These are phyloP conservation scores for Callopanchax toddi DNA, from an alignment of 2,113 vertebrate species.

Conservation along the genomic window DNA sequence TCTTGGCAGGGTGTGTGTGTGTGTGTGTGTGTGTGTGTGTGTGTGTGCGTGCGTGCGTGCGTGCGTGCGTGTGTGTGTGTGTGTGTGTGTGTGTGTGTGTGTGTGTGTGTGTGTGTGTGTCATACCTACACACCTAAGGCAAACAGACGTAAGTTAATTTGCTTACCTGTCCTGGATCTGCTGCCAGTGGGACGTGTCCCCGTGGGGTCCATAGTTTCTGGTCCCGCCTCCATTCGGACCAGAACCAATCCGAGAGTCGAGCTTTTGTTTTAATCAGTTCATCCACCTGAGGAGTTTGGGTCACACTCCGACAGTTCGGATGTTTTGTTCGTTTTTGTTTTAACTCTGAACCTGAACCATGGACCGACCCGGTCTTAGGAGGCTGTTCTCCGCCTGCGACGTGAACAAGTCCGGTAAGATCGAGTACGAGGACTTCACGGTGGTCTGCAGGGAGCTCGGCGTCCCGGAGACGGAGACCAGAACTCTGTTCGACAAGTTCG, in stretches of 20 bases:
- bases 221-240: slow-evolving; percentile 22
- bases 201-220: background rate
- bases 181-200: slow-evolving; percentile 2
- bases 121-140: slow-evolving; percentile 55
- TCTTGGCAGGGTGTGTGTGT: slow-evolving; percentile 16
- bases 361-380: slow-evolving; percentile 64
- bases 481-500: slow-evolving; percentile 78
- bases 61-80: slow-evolving; percentile 9
- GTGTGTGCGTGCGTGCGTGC: too few species aligned
- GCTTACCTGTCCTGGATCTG: slow-evolving; percentile 9
- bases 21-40: slow-evolving; percentile 3
- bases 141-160: slow-evolving; percentile 45
- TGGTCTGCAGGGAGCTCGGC: slow-evolving; percentile 77
- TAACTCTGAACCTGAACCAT: slow-evolving; percentile 26
- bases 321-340: background rate
- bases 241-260: slow-evolving; percentile 38
- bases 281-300: background rate
- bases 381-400: slow-evolving; percentile 81
- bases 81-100: background rate
- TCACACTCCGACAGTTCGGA: background rate
- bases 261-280: slow-evolving; percentile 6
- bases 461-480: slow-evolving; percentile 66
- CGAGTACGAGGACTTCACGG: slow-evolving; percentile 78
- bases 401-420: slow-evolving; percentile 80
- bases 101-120: slow-evolving; percentile 3